Conservation (phyloP, 2,888 invertebrate species). For the Rhagium mordax region DNA sequence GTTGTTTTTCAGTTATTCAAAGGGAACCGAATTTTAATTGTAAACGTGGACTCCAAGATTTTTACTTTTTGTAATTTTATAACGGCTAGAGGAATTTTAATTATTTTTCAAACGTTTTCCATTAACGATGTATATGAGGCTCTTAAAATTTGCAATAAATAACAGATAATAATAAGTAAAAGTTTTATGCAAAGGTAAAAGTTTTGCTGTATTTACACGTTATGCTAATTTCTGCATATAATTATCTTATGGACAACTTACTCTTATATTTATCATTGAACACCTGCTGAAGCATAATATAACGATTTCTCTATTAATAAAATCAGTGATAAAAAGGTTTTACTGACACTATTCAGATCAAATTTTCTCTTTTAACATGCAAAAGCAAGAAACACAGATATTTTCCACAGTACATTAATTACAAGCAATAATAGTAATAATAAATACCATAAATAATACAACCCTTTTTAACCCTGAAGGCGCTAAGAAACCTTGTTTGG, state of each 20-base stretch:
- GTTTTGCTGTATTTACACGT: not conserved
- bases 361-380: not conserved
- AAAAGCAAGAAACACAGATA: not conserved
- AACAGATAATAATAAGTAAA: not conserved
- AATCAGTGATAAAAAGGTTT: not conserved
- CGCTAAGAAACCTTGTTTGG: too few relatives aligned
- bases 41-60: too few relatives aligned
- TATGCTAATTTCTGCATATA: slow-evolving; percentile 15
- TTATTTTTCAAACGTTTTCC: too few relatives aligned
- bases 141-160: too few relatives aligned
- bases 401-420: not conserved
- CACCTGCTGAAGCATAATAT: slow-evolving; percentile 5
- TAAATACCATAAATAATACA: too few relatives aligned
- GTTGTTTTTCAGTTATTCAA: too few relatives aligned
- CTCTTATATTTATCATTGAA: not conserved
- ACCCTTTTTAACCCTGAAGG: too few relatives aligned
- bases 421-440: too few relatives aligned
- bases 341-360: not conserved
- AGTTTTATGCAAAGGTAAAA: slow-evolving; percentile 2
- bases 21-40: too few relatives aligned
- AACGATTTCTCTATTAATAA: not conserved
- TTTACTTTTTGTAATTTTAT: too few relatives aligned
- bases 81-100: too few relatives aligned
- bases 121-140: too few relatives aligned
- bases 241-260: not conserved